A percentile compares a stretch with the other conserved stretches of the same genome.
phyloP scores from a whole-genome alignment of 30 jellyfish, hydroid and myxozoan genomes.

The Chrysaora quinquecirrha region DNA sequence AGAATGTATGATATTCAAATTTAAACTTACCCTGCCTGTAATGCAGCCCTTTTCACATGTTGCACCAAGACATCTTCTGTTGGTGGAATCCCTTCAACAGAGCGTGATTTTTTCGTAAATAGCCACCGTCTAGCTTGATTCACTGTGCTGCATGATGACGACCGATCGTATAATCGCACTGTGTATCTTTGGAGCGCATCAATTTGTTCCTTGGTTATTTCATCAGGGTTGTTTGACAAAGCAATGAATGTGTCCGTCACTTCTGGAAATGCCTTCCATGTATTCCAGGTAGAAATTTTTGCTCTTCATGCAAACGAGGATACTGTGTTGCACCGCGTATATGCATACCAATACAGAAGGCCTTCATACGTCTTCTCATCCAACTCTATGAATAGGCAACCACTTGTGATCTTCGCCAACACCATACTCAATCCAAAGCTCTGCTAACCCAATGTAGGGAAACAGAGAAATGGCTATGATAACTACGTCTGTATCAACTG shows the following conservation, averaged over 20 bases:
- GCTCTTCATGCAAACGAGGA: background rate
- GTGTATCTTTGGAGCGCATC: constrained; percentile 8
- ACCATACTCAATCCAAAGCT: constrained; percentile 4
- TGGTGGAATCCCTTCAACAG: constrained; percentile 30
- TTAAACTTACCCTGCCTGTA: constrained; percentile 6
- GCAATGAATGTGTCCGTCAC: constrained; percentile 23
- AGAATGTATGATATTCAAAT: too few species aligned
- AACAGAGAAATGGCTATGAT: background rate
- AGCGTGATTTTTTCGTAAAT: constrained; percentile 25
- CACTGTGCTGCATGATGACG: constrained; percentile 6
- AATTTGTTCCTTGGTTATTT: background rate
- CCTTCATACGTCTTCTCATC: background rate
- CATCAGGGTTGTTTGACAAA: background rate
- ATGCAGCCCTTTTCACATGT: constrained; percentile 1
- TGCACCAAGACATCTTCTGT: constrained; percentile 36
- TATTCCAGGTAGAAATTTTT: background rate
- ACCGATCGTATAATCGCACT: constrained; percentile 21
- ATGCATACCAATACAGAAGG: constrained; percentile 5
- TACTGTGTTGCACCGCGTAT: background rate
- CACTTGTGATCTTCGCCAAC: background rate
- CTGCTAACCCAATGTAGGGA: background rate
- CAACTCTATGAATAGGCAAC: background rate
- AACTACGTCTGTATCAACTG: background rate
- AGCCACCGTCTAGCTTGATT: constrained; percentile 27
- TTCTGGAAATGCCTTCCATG: constrained; percentile 19